These are phyloP conservation scores for Polia nebulosa DNA, from an alignment of 2,888 invertebrate species.

Conservation along the genomic window DNA sequence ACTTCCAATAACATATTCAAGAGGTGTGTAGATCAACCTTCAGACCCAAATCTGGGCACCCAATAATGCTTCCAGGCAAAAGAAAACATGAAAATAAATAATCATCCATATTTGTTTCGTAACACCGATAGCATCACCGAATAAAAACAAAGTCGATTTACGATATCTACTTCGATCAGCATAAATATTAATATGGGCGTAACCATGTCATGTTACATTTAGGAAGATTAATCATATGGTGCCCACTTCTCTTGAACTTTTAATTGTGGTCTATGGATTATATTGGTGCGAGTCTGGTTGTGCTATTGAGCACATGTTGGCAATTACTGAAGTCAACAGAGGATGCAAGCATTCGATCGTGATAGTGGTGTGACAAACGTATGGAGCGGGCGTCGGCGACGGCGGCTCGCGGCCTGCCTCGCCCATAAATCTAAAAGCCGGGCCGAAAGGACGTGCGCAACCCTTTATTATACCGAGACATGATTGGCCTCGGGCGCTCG, in stretches of 20 bases:
- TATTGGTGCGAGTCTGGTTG: conserved; percentile 20
- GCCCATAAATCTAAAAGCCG: conserved; percentile 85
- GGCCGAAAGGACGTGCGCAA: conserved; percentile 84
- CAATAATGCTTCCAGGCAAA: conserved; percentile 55
- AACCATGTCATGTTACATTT: conserved; percentile 80
- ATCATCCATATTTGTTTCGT: conserved; percentile 53
- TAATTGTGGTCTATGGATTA: conserved; percentile 58
- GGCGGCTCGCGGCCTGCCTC: conserved; percentile 75
- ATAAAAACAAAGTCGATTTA: conserved; percentile 68
- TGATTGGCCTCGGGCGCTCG: conserved; percentile 89
- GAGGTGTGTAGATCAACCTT: conserved; percentile 30
- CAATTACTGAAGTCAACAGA: conserved; percentile 76
- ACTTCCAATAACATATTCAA: conserved; percentile 25
- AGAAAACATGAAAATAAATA: conserved; percentile 49
- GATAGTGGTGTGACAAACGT: conserved; percentile 87
- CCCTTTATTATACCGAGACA: conserved; percentile 89
- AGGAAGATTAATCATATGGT: conserved; percentile 74
- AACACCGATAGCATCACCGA: conserved; percentile 54
- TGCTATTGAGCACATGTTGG: conserved; percentile 72
- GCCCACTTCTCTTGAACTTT: conserved; percentile 69
- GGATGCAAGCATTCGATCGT: conserved; percentile 74
- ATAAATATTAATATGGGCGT: conserved; percentile 86
- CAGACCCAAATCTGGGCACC: conserved; percentile 25
- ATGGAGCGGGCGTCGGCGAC: conserved; percentile 79
- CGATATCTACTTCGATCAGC: conserved; percentile 79